Conservation (phyloP, 2,888 invertebrate genomes). For the Dendrolimus houi region DNA sequence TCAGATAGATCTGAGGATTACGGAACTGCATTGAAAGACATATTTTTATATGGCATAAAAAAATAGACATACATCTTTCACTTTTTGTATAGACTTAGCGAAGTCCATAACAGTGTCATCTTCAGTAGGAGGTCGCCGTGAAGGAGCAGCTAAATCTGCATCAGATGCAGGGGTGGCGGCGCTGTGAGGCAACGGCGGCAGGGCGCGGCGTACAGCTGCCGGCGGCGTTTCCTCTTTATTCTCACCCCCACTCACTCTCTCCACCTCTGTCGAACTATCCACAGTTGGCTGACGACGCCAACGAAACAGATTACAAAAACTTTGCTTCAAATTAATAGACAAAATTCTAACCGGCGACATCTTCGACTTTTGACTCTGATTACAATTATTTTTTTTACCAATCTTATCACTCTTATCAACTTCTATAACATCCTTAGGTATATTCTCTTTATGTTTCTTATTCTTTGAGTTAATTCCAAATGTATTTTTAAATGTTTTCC, state of each 20-base stretch:
- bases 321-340: conserved; percentile 87
- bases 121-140: conserved; percentile 37
- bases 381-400: conserved; percentile 32
- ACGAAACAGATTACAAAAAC: conserved; percentile 89
- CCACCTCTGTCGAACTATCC: conserved; percentile 40
- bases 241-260: conserved; percentile 31
- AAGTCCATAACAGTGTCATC: conserved; percentile 84
- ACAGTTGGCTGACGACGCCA: conserved; percentile 63
- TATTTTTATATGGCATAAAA: not conserved
- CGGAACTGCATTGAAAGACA: too few species aligned
- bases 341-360: conserved; percentile 81
- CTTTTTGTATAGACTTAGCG: conserved; percentile 93
- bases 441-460: conserved; percentile 72
- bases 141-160: conserved; percentile 34
- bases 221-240: conserved; percentile 43
- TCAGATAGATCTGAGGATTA: too few species aligned
- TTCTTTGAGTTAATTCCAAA: conserved; percentile 78
- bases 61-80: conserved; percentile 88
- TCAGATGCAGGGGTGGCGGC: conserved; percentile 29
- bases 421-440: conserved; percentile 42
- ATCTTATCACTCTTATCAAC: conserved; percentile 62
- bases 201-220: conserved; percentile 53
- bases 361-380: conserved; percentile 64
- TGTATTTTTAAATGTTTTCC: conserved; percentile 69
- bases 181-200: conserved; percentile 61